Percentiles rank a stretch among this genome's conserved stretches.
phyloP scores from a whole-genome alignment of 53 echinoderm and acorn worm genomes.

The Temnopleurus reevesii region DNA sequence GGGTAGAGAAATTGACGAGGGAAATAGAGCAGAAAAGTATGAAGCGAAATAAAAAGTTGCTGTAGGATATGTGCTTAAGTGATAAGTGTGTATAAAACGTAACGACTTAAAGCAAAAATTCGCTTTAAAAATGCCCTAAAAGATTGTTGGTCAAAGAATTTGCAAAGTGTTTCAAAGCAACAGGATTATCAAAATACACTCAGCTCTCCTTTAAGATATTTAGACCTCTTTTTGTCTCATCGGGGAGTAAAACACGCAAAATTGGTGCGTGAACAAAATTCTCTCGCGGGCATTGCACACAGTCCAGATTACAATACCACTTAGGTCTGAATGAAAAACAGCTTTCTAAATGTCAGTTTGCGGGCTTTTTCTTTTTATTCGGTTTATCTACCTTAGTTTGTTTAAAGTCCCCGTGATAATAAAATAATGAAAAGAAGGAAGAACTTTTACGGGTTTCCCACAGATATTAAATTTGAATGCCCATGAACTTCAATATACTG shows the following conservation, averaged over 20 bases:
- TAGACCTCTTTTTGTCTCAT: neutral
- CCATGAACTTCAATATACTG: neutral
- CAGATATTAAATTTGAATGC: neutral
- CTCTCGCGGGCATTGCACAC: neutral
- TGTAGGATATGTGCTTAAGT: neutral
- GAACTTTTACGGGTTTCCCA: neutral
- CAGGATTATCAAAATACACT: no score
- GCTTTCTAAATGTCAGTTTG: conserved; percentile 6
- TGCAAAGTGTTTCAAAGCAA: no score
- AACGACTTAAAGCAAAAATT: no score
- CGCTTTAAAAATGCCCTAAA: no score
- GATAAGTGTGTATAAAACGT: no score
- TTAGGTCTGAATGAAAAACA: neutral
- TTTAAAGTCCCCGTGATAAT: neutral
- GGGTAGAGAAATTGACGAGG: no score
- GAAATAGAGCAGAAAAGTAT: neutral
- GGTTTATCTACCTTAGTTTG: neutral
- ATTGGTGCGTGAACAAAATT: neutral
- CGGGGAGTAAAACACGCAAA: neutral
- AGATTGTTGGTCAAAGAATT: no score
- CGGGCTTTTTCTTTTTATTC: neutral
- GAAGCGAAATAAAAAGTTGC: neutral
- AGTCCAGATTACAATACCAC: neutral
- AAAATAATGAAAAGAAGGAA: neutral
- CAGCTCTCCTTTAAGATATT: neutral